These are phyloP conservation scores for Philereme vetulata DNA, from an alignment of 2,888 invertebrate species.

Conservation along the genomic window DNA sequence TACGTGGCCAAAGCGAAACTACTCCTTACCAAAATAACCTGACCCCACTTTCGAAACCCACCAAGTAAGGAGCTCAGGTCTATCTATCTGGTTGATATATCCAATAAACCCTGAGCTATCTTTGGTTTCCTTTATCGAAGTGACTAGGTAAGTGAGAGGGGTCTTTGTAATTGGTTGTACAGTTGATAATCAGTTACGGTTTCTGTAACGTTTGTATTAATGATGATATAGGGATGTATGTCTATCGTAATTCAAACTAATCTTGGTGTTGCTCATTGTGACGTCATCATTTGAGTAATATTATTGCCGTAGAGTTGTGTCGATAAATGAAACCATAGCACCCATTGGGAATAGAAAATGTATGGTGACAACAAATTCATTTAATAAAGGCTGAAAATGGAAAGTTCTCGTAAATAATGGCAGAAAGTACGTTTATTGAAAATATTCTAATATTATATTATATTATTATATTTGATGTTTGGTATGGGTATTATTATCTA, in stretches of 20 bases:
- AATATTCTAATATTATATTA: too few relatives aligned
- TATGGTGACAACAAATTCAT: too few relatives aligned
- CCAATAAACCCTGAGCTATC: conserved; percentile 29
- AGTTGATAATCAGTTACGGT: conserved; percentile 70
- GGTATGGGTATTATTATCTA: too few relatives aligned
- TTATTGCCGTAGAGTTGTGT: not conserved
- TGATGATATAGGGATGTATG: conserved; percentile 67
- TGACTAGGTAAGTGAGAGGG: conserved; percentile 26
- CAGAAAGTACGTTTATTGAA: too few relatives aligned
- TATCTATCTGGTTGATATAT: conserved; percentile 13
- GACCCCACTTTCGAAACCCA: conserved; percentile 41
- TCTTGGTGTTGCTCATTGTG: conserved; percentile 16
- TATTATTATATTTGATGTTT: too few relatives aligned
- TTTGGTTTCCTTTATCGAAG: conserved; percentile 18
- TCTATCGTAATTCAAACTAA: conserved; percentile 36
- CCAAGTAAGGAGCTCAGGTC: conserved; percentile 19
- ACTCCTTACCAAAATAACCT: conserved; percentile 51
- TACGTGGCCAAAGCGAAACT: conserved; percentile 63
- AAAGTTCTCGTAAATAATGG: too few relatives aligned
- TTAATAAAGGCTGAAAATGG: too few relatives aligned
- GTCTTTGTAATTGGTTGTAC: conserved; percentile 52
- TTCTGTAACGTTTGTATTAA: conserved; percentile 66
- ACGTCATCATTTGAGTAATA: conserved; percentile 17
- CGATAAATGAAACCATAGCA: too few relatives aligned
- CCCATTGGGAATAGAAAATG: too few relatives aligned